Evolutionary conservation across 2,888 invertebrate species (phyloP), one percentile per base, ranked within the genome.

Genomic region (Meliscaeva auricollis): DNA sequence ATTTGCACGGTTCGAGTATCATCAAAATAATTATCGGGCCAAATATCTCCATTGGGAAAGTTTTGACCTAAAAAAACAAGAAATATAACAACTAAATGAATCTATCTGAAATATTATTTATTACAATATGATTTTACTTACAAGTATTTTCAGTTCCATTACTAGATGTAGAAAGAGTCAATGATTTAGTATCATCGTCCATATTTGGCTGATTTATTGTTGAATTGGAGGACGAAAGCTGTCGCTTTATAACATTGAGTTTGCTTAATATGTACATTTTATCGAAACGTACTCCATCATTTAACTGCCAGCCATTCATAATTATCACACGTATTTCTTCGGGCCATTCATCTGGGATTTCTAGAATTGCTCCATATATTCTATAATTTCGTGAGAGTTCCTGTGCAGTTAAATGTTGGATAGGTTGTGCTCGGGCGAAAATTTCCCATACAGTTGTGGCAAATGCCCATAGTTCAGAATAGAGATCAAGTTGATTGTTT

Each of bases 371-470:
- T 88, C 90, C 90, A 79, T 88, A 87, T 7, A 88, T 87, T 83
- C 90, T 89, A 52, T 88, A 89, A 84, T 89, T 89, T 62, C 84
- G 87, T 2, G 84, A 62, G 5, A 90, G 82, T 9, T 88, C 80
- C 38, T 90, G 90, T 0, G 75, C 69, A 17, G 87, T 82, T 7
- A 87, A 56, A 70, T 89, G 93, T 15, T 93, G 92, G 0, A 92
- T 90, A 0, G 93, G 93, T 20, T 93, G 93, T 0, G 98, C 98
- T 88, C 94, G 95, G 0, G 96, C 95, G 92, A 98, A 98, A 88
- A 98, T 96, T 92, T 98, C 97, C 97, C 98, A 98, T 17, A 98
- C 91, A 0, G 98, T 98, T 3, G 98, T 98, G 0, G 96, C 97
- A 90, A 97, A 96, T 5, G 98, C 97, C 97, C 97, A 98, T 22